A percentile compares a stretch with the other conserved stretches of the same genome.
These are phyloP conservation scores for Aphaenogaster ashmeadi DNA, from an alignment of 1,140 invertebrate genomes.

Conservation along the genomic window DNA sequence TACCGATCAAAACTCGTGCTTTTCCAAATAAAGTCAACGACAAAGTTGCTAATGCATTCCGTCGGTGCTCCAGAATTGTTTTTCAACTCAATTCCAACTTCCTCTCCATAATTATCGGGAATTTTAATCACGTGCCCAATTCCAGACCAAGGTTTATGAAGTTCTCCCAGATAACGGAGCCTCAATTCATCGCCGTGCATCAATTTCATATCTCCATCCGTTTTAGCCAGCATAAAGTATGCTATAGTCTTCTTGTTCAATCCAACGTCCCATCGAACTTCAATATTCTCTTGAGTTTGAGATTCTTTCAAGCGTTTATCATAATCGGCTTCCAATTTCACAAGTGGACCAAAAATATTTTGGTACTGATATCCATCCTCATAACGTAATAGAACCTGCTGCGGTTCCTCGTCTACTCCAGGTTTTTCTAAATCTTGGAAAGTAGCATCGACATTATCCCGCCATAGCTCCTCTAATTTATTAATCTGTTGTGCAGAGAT, in stretches of 20 bases:
- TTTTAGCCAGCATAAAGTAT: slow-evolving; percentile 99
- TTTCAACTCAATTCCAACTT: slow-evolving; percentile 99
- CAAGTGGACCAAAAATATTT: slow-evolving; percentile 99
- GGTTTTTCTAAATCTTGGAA: slow-evolving; percentile 99
- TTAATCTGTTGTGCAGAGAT: slow-evolving; percentile 99
- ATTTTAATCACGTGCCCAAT: slow-evolving; percentile 99
- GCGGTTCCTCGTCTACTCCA: slow-evolving; percentile 98
- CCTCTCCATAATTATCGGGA: slow-evolving; percentile 99
- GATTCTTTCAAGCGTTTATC: slow-evolving; percentile 99
- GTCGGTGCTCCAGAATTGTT: slow-evolving; percentile 95
- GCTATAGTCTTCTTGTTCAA: slow-evolving; percentile 99
- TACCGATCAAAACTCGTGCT: slow-evolving; percentile 99
- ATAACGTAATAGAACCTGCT: slow-evolving; percentile 97
- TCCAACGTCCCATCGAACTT: slow-evolving; percentile 99
- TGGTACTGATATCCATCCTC: slow-evolving; percentile 99
- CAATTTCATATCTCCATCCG: slow-evolving; percentile 99
- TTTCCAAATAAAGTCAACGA: slow-evolving; percentile 99
- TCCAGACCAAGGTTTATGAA: slow-evolving; percentile 97
- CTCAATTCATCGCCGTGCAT: slow-evolving; percentile 99
- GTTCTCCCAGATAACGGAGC: slow-evolving; percentile 97
- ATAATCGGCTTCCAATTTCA: slow-evolving; percentile 99
- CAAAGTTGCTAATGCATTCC: slow-evolving; percentile 98
- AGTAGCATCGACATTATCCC: slow-evolving; percentile 98
- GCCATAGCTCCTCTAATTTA: slow-evolving; percentile 99
- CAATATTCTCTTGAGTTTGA: slow-evolving; percentile 99